These are phyloP conservation scores for Plutella xylostella DNA, from an alignment of 2,888 invertebrate species.

Conservation along the genomic window DNA sequence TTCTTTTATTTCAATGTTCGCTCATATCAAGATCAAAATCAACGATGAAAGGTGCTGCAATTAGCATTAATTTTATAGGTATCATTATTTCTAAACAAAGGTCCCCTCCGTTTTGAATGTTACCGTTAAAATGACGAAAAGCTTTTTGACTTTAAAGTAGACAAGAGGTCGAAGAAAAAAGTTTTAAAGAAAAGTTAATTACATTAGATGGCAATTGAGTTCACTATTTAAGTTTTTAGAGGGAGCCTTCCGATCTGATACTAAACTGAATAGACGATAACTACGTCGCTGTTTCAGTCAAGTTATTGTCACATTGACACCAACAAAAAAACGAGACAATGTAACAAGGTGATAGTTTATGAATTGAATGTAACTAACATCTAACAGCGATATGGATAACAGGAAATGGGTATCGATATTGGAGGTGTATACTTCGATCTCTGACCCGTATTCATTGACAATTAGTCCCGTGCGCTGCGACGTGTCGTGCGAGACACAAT, in stretches of 20 bases:
- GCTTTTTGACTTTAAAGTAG: constrained; percentile 23
- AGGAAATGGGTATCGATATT: constrained; percentile 45
- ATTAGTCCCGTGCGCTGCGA: constrained; percentile 53
- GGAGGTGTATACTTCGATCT: constrained; percentile 44
- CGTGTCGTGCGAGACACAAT: constrained; percentile 59
- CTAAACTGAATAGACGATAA: constrained; percentile 27
- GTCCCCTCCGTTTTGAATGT: constrained; percentile 29
- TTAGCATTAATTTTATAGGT: constrained; percentile 25
- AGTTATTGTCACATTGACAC: constrained; percentile 15
- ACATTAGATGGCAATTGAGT: constrained; percentile 39
- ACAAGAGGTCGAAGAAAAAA: constrained; percentile 26
- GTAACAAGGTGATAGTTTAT: too few species aligned
- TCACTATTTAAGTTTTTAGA: constrained; percentile 49
- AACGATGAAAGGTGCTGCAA: neutral
- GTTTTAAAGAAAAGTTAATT: constrained; percentile 36
- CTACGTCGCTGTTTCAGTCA: constrained; percentile 13
- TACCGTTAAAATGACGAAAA: constrained; percentile 44
- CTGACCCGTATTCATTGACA: constrained; percentile 65
- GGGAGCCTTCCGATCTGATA: constrained; percentile 26
- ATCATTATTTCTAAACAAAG: constrained; percentile 18
- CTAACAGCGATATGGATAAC: constrained; percentile 31
- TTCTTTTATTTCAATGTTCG: neutral
- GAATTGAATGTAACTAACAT: too few species aligned
- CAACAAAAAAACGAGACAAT: neutral
- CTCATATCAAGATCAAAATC: neutral